Percentiles rank a stretch among this genome's conserved stretches.
These are phyloP conservation scores for Chrysaora quinquecirrha DNA, from an alignment of 30 jellyfish, hydroid and myxozoan species.

Conservation along the genomic window DNA sequence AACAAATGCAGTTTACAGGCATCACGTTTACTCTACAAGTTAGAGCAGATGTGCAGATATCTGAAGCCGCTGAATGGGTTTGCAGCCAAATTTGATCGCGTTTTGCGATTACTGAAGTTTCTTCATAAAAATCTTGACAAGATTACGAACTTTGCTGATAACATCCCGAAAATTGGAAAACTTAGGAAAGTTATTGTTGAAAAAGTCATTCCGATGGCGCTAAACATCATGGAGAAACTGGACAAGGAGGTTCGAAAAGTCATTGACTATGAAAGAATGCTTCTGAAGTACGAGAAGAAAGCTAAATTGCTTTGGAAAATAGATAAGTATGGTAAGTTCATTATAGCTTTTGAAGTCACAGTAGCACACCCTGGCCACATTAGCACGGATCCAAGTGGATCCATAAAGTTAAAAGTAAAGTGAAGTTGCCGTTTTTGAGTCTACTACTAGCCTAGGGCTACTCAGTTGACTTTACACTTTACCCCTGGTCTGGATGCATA, in stretches of 20 bases:
- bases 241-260: not conserved
- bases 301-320: constrained; percentile 13
- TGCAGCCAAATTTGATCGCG: not conserved
- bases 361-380: too few relatives aligned
- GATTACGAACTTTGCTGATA: constrained; percentile 20
- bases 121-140: constrained; percentile 9
- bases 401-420: too few relatives aligned
- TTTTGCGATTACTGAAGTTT: not conserved
- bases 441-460: too few relatives aligned
- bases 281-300: not conserved
- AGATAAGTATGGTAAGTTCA: not conserved
- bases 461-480: too few relatives aligned
- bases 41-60: constrained; percentile 5
- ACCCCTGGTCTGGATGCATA: too few relatives aligned
- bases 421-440: too few relatives aligned
- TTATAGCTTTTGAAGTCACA: too few relatives aligned
- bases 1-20: constrained; percentile 1
- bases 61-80: constrained; percentile 13
- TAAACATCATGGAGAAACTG: constrained; percentile 4
- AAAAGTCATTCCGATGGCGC: constrained; percentile 8
- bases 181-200: constrained; percentile 8
- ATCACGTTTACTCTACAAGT: not conserved
- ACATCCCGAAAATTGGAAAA: constrained; percentile 7
- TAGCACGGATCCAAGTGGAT: too few relatives aligned
- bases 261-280: constrained; percentile 2